Evolutionary conservation across 2,113 vertebrate genomes (phyloP).

Genomic region (Mesoclemmys tuberculata): DNA sequence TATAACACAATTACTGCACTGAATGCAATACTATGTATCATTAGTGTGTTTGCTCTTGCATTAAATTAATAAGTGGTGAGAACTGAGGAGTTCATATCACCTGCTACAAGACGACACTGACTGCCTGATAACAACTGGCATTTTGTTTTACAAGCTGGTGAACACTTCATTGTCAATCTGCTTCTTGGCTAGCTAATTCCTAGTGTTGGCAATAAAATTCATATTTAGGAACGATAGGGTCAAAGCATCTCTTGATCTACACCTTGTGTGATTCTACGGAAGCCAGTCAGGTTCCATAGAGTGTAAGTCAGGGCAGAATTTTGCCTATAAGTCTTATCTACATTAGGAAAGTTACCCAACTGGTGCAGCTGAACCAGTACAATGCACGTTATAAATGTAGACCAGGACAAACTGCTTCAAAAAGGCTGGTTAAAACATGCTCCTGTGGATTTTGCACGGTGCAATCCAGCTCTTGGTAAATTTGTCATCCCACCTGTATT

Average conservation of each 20-base stretch:
- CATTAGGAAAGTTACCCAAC: conserved; percentile 9
- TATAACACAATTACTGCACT: not conserved
- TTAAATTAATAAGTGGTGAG: not conserved
- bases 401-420: conserved; percentile 1
- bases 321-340: not conserved
- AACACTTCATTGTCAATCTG: not conserved
- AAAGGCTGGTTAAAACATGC: conserved; percentile 39
- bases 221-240: not conserved
- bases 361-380: not conserved
- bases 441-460: conserved; percentile 35
- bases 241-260: not conserved
- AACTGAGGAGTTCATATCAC: not conserved
- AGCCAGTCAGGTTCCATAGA: not conserved
- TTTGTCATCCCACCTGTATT: conserved; percentile 12
- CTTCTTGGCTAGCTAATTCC: not conserved
- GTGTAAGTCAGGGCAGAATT: not conserved
- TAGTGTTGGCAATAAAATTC: not conserved
- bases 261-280: not conserved
- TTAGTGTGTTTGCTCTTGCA: not conserved
- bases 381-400: not conserved
- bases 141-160: not conserved
- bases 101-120: not conserved
- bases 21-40: not conserved
- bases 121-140: not conserved
- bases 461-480: conserved; percentile 34